Evolutionary conservation across 2,888 invertebrate genomes (phyloP).

Genomic region (Microplitis manilae): DNA sequence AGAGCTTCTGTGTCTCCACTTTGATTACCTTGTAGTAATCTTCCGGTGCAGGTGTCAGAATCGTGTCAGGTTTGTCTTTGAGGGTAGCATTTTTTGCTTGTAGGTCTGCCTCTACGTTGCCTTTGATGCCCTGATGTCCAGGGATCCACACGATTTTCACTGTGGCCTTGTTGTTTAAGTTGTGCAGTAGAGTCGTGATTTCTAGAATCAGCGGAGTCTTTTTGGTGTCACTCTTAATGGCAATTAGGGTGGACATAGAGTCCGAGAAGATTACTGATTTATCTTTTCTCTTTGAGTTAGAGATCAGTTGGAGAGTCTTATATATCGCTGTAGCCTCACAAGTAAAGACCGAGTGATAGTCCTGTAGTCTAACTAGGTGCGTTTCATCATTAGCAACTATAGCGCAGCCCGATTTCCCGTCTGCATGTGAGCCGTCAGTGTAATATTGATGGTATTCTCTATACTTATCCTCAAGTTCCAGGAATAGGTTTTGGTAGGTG

Average conservation of each 20-base stretch:
- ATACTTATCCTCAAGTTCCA: no score
- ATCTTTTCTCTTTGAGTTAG: neutral
- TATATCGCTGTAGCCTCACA: slow-evolving; percentile 35
- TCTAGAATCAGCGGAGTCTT: neutral
- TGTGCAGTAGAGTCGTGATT: no score
- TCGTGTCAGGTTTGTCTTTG: neutral
- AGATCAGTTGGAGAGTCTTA: neutral
- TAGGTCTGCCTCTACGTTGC: slow-evolving; percentile 24
- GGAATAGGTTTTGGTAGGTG: no score
- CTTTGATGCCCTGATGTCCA: slow-evolving; percentile 32
- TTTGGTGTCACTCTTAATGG: neutral
- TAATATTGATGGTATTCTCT: no score
- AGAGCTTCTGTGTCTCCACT: no score
- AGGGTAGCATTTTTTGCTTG: slow-evolving; percentile 26
- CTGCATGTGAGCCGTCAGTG: slow-evolving; percentile 33
- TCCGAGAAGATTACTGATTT: slow-evolving; percentile 16
- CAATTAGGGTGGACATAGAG: slow-evolving; percentile 20
- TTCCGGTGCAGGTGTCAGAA: no score
- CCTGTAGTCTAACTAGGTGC: slow-evolving; percentile 10
- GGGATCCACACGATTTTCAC: slow-evolving; percentile 27
- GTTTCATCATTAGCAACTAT: slow-evolving; percentile 17
- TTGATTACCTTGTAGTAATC: no score
- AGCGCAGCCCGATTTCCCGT: slow-evolving; percentile 25
- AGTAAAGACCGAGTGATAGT: slow-evolving; percentile 18
- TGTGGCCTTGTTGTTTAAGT: neutral